Base-by-base conservation (phyloP, 1,140 invertebrate species). In the Hestina assimilis region DNA sequence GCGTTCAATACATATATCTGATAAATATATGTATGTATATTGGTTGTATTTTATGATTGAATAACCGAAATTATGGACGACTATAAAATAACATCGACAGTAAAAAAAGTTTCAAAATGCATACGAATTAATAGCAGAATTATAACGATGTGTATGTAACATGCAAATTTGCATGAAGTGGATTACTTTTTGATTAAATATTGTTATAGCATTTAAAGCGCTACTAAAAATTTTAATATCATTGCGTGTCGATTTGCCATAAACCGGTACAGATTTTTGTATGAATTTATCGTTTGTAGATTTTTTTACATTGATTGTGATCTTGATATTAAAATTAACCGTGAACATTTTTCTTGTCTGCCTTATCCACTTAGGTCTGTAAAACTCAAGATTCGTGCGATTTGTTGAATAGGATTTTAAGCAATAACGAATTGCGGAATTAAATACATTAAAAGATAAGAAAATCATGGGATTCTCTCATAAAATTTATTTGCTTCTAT, bases 401-500 rank as follows among this genome's bases (percentile, higher is more conserved):
- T n/a, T n/a, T n/a, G n/a, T n/a, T n/a, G n/a, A n/a, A n/a, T n/a
- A n/a, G n/a, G n/a, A 11, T 31, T 11, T 31, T 11, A 3, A 11
- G 9, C 9, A 31, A 11, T 11, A 31, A 11, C 9, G n/a, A n/a
- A n/a, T n/a, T 31, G 3, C 11, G 28, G 7, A 31, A 31, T 31
- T 31, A 19, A 19, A 17, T 11, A 4, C 33, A 38, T 7, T 38
- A 19, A 19, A 38, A 17, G 7, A 38, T 38, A 15, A 21, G 19
- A 11, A 5, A 5, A 8, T 14, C 1, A 42, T 15, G 45, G 26
- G 45, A 47, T 31, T 47, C 11, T 11, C 45, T 47, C 19, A 47
- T 47, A 43, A 31, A 43, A 14, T 23, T 41, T 31, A 21, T 19
- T 48, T 48, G 42, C 31, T 21, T 46, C 31, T 19, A 14, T 23